phyloP scores from a whole-genome alignment of 2,113 vertebrate species.

The Ovis canadensis region DNA sequence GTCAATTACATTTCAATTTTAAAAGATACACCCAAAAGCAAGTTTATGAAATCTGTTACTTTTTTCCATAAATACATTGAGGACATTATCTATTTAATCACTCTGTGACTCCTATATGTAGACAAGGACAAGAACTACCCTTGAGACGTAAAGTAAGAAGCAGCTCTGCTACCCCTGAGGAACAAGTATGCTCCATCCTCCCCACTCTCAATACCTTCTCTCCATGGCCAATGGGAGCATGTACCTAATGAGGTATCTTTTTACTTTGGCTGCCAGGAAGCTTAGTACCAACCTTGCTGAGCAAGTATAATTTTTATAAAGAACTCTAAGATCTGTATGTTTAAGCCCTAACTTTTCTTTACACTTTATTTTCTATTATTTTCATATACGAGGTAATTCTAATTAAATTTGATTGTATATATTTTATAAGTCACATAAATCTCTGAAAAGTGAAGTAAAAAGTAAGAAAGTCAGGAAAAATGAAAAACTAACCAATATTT shows the following conservation, averaged over 20 bases:
- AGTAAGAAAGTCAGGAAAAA: background rate
- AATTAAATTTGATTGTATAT: background rate
- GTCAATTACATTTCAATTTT: background rate
- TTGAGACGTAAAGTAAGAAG: background rate
- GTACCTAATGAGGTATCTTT: background rate
- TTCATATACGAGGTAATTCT: background rate
- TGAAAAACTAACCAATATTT: background rate
- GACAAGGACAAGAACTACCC: background rate
- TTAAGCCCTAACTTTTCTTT: background rate
- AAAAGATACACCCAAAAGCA: background rate
- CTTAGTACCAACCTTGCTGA: background rate
- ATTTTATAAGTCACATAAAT: background rate
- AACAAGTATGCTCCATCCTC: background rate
- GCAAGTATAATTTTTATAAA: background rate
- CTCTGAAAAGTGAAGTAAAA: background rate
- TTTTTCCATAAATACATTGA: background rate
- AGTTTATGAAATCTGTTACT: background rate
- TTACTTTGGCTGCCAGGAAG: background rate
- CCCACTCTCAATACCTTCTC: background rate
- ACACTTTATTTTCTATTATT: background rate
- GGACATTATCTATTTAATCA: background rate
- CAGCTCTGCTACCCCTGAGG: background rate
- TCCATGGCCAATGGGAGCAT: background rate
- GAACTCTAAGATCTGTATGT: background rate
- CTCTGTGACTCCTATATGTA: background rate